A percentile compares a stretch with the other conserved stretches of the same genome.
These are phyloP conservation scores for Pygocentrus nattereri DNA, from an alignment of 2,797 vertebrate genomes.

Conservation along the genomic window DNA sequence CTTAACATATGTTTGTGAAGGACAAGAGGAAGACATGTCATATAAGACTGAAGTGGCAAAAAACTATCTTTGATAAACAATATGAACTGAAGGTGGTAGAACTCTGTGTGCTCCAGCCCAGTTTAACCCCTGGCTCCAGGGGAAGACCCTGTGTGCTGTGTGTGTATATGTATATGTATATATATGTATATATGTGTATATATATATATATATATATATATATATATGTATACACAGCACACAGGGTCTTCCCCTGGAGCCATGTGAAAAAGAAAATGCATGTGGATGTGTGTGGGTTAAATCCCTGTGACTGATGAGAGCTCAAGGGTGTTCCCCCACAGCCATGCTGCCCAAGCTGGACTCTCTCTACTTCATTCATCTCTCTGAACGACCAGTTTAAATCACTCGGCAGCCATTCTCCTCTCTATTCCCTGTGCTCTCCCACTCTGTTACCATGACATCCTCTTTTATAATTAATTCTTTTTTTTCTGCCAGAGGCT, in stretches of 20 bases:
- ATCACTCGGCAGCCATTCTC: constrained; percentile 37
- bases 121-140: too few relatives aligned
- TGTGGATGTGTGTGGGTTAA: constrained; percentile 10
- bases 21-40: too few relatives aligned
- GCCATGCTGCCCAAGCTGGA: constrained; percentile 24
- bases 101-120: too few relatives aligned
- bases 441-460: constrained; percentile 48
- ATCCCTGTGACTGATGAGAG: constrained; percentile 25
- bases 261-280: constrained; percentile 8
- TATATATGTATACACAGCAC: neutral
- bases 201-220: neutral
- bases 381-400: constrained; percentile 34
- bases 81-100: too few relatives aligned
- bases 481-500: constrained; percentile 43
- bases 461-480: constrained; percentile 48
- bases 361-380: constrained; percentile 36
- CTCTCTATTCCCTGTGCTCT: constrained; percentile 34
- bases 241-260: neutral
- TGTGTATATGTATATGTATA: too few relatives aligned
- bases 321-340: neutral
- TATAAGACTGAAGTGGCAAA: too few relatives aligned
- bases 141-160: too few relatives aligned
- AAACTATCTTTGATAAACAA: too few relatives aligned
- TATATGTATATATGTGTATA: constrained; percentile 7
- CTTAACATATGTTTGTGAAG: too few relatives aligned